Conservation (phyloP, 1,140 invertebrate genomes). For the Anastrepha ludens region DNA sequence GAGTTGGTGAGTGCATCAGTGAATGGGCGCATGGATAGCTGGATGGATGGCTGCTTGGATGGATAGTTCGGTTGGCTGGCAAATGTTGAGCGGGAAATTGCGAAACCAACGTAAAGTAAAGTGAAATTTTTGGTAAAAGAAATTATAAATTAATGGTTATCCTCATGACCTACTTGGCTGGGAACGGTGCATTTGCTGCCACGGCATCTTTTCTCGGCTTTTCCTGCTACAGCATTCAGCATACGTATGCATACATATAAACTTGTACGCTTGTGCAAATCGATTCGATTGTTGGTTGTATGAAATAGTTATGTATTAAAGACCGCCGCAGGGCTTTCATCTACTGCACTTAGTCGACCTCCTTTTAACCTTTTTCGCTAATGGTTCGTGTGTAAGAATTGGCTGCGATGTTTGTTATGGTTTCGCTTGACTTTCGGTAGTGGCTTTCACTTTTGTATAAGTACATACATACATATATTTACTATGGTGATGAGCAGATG, state of each 20-base stretch:
- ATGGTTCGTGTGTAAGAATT: background rate
- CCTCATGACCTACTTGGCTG: slow-evolving; percentile 71
- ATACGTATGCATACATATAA: background rate
- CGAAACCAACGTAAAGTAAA: slow-evolving; percentile 35
- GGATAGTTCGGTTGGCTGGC: background rate
- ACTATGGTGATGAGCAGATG: background rate
- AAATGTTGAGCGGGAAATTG: slow-evolving; percentile 36
- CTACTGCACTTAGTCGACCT: slow-evolving; percentile 8
- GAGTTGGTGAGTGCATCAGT: no score
- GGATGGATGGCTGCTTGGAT: background rate
- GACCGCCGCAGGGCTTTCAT: background rate
- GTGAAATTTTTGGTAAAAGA: slow-evolving; percentile 62
- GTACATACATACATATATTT: no score
- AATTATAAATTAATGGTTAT: slow-evolving; percentile 74
- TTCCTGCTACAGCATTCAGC: background rate
- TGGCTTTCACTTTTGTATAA: background rate
- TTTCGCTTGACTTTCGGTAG: slow-evolving; percentile 19
- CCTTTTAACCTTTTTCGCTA: slow-evolving; percentile 9
- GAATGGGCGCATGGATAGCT: background rate
- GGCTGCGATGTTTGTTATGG: slow-evolving; percentile 40
- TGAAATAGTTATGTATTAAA: slow-evolving; percentile 31
- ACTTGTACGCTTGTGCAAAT: background rate
- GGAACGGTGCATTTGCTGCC: slow-evolving; percentile 35
- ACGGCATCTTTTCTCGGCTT: background rate
- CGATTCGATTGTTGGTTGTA: slow-evolving; percentile 20